These are phyloP conservation scores for Rhadinocentrus ornatus DNA, from an alignment of 2,797 vertebrate genomes.

Conservation along the genomic window DNA sequence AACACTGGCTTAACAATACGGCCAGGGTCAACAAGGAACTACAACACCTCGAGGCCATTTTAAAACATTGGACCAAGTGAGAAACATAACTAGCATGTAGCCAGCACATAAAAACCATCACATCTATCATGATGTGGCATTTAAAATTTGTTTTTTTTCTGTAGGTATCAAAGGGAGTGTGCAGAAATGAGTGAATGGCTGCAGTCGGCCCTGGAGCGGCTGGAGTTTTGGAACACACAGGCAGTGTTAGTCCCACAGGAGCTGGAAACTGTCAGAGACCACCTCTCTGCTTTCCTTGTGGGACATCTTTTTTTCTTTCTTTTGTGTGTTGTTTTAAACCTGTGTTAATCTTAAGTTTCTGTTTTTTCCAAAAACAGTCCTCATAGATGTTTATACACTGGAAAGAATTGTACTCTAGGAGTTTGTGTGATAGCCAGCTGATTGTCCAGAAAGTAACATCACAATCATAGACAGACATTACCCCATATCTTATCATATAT, in stretches of 20 bases:
- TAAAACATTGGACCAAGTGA: slow-evolving; percentile 97
- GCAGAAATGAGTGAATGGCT: slow-evolving; percentile 90
- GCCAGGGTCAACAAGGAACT: slow-evolving; percentile 91
- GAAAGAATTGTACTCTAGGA: background rate
- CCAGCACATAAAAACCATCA: background rate
- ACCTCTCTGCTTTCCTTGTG: slow-evolving; percentile 94
- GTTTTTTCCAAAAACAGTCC: background rate
- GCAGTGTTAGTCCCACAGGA: slow-evolving; percentile 95
- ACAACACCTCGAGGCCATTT: slow-evolving; percentile 90
- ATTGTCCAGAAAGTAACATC: background rate
- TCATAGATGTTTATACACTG: background rate
- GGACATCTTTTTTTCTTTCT: slow-evolving; percentile 46
- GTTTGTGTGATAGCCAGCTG: background rate
- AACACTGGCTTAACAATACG: slow-evolving; percentile 90
- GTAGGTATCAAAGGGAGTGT: slow-evolving; percentile 92
- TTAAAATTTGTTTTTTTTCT: slow-evolving; percentile 12
- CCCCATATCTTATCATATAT: background rate
- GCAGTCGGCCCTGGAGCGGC: slow-evolving; percentile 88
- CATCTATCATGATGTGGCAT: fast-evolving
- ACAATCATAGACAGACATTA: background rate
- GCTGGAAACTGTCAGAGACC: slow-evolving; percentile 92
- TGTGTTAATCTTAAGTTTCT: background rate
- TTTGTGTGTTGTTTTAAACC: background rate
- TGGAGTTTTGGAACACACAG: slow-evolving; percentile 96
- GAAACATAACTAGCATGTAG: background rate